These are phyloP conservation scores for Siniperca obscura DNA, from an alignment of 2,797 vertebrate species.

Conservation along the genomic window DNA sequence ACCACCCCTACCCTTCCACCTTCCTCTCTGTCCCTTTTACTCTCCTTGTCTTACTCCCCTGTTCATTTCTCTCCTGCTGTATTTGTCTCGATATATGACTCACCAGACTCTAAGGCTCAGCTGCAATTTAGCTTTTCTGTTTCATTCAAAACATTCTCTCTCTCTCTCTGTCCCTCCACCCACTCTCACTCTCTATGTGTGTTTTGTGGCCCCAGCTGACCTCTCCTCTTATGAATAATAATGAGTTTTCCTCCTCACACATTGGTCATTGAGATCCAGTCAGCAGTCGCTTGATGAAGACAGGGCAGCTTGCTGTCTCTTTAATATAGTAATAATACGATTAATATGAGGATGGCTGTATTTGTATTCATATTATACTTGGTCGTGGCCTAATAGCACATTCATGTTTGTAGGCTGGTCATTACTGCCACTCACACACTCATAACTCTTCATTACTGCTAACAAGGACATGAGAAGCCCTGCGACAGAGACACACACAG, in stretches of 20 bases:
- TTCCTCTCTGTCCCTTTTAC: conserved; percentile 10
- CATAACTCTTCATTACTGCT: conserved; percentile 72
- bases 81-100: conserved; percentile 65
- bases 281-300: conserved; percentile 39
- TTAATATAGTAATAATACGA: conserved; percentile 54
- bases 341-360: conserved; percentile 47
- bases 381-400: conserved; percentile 59
- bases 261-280: conserved; percentile 51
- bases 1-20: conserved; percentile 24
- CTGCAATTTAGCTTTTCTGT: conserved; percentile 62
- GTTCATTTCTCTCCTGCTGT: conserved; percentile 47
- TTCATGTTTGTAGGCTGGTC: conserved; percentile 68
- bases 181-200: conserved; percentile 43
- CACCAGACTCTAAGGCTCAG: conserved; percentile 62
- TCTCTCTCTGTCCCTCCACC: conserved; percentile 38
- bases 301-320: conserved; percentile 35
- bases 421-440: conserved; percentile 63
- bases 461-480: conserved; percentile 62
- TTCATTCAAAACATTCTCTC: conserved; percentile 67
- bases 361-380: conserved; percentile 64
- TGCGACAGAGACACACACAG: conserved; percentile 27
- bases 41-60: conserved; percentile 40
- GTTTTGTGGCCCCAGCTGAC: conserved; percentile 50
- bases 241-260: conserved; percentile 36
- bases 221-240: conserved; percentile 58